A percentile compares a stretch with the other conserved stretches of the same genome.
Conservation (phyloP, 2,888 invertebrate genomes). For the Cheilosia grossa region DNA sequence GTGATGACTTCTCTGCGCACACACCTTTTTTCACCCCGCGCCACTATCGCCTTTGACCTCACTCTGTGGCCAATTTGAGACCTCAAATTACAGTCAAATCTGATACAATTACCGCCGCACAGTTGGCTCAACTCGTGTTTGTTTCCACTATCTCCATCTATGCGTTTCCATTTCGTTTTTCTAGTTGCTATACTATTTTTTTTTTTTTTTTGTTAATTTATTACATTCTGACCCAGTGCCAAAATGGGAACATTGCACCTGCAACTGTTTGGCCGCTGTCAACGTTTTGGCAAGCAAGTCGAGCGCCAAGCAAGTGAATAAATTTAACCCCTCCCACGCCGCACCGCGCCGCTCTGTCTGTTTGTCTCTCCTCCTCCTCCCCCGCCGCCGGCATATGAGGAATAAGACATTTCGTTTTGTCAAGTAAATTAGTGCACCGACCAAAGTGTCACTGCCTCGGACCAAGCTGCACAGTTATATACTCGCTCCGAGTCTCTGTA, state of each 20-base stretch:
- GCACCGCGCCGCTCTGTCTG: not conserved
- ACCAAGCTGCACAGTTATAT: slow-evolving; percentile 9
- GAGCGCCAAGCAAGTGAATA: slow-evolving; percentile 74
- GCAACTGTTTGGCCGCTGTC: slow-evolving; percentile 74
- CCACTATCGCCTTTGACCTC: no score
- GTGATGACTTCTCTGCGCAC: no score
- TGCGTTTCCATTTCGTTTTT: slow-evolving; percentile 38
- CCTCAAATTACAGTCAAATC: slow-evolving; percentile 53
- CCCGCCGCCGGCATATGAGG: not conserved
- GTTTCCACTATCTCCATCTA: slow-evolving; percentile 23
- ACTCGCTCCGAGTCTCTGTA: slow-evolving; percentile 39
- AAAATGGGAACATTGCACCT: slow-evolving; percentile 74
- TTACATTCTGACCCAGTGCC: slow-evolving; percentile 70
- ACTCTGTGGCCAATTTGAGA: not conserved
- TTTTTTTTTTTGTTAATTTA: slow-evolving; percentile 48
- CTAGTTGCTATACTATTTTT: slow-evolving; percentile 2
- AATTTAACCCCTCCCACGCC: slow-evolving; percentile 65
- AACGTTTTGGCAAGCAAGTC: slow-evolving; percentile 70
- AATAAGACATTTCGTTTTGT: slow-evolving; percentile 63
- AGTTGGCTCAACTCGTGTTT: slow-evolving; percentile 53
- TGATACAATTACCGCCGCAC: slow-evolving; percentile 44
- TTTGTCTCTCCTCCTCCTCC: not conserved
- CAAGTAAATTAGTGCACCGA: slow-evolving; percentile 70
- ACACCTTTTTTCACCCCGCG: no score
- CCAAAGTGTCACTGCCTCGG: slow-evolving; percentile 47